These are phyloP conservation scores for Acanthoscelides obtectus DNA, from an alignment of 2,888 invertebrate genomes.

Conservation along the genomic window DNA sequence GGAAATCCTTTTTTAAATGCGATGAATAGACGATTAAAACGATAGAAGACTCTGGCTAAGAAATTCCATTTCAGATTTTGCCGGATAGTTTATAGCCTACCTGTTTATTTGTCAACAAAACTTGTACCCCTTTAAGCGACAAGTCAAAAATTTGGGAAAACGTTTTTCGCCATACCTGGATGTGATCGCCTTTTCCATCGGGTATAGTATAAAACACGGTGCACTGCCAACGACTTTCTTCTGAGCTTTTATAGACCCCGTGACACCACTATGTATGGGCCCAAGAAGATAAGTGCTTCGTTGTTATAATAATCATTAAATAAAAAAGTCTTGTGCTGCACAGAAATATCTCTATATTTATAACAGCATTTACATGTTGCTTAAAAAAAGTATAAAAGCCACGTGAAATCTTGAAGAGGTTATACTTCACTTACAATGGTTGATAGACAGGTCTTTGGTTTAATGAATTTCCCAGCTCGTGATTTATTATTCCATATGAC, in stretches of 20 bases:
- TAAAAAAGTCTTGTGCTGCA: slow-evolving; percentile 13
- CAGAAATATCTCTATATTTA: neutral
- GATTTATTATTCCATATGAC: neutral
- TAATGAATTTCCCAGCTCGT: slow-evolving; percentile 7
- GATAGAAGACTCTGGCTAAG: slow-evolving; percentile 3
- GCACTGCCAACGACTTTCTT: slow-evolving; percentile 20
- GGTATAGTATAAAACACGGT: slow-evolving; percentile 21
- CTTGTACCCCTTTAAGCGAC: slow-evolving; percentile 9
- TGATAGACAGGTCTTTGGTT: slow-evolving; percentile 5
- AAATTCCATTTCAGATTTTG: neutral
- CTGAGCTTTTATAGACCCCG: no score
- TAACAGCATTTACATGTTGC: slow-evolving; percentile 1
- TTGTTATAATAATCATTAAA: slow-evolving; percentile 10
- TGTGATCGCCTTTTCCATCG: slow-evolving; percentile 18
- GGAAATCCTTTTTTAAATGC: slow-evolving; percentile 3
- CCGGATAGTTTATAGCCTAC: neutral
- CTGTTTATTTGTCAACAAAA: slow-evolving; percentile 12
- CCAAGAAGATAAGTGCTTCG: slow-evolving; percentile 10
- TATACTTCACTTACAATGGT: slow-evolving; percentile 3
- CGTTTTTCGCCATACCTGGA: slow-evolving; percentile 21
- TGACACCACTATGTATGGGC: no score
- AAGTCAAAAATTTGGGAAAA: slow-evolving; percentile 21
- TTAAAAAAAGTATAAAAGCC: slow-evolving; percentile 3
- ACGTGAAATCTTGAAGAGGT: neutral
- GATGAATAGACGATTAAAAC: neutral